phyloP scores from a whole-genome alignment of 2,888 invertebrate genomes.

The Sycophila texana region DNA sequence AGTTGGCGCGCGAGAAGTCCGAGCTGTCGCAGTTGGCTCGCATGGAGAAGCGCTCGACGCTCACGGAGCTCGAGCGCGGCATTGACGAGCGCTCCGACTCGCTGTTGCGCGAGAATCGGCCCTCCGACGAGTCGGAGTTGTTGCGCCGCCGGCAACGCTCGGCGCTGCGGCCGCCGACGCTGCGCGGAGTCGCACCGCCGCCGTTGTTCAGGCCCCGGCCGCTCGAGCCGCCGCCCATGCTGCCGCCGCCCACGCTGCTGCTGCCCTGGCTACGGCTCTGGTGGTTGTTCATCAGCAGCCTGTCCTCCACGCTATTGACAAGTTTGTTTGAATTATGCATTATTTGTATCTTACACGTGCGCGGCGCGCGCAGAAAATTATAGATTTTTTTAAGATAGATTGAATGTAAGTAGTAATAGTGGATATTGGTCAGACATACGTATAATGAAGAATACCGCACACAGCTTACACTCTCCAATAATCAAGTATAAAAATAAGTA shows the following conservation, averaged over 20 bases:
- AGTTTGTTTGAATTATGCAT: not conserved
- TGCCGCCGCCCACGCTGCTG: slow-evolving; percentile 32
- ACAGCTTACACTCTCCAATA: no score
- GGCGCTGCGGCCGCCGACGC: slow-evolving; percentile 41
- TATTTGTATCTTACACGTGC: no score
- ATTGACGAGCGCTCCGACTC: slow-evolving; percentile 73
- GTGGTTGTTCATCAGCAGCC: slow-evolving; percentile 66
- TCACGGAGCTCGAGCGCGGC: slow-evolving; percentile 72
- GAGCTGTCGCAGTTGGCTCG: slow-evolving; percentile 73
- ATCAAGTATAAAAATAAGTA: no score
- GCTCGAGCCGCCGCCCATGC: slow-evolving; percentile 10
- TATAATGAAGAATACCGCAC: no score
- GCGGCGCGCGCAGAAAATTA: no score
- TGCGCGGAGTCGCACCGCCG: not conserved
- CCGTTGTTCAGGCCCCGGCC: not conserved
- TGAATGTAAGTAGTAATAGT: no score
- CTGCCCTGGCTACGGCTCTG: slow-evolving; percentile 22
- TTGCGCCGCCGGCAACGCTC: slow-evolving; percentile 62
- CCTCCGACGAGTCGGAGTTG: slow-evolving; percentile 70
- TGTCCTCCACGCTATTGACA: slow-evolving; percentile 67
- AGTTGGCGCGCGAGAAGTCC: slow-evolving; percentile 73
- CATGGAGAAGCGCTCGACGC: slow-evolving; percentile 73
- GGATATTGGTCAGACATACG: no score
- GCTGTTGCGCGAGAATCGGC: slow-evolving; percentile 69
- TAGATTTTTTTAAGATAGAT: no score